These are phyloP conservation scores for Malacosoma neustria DNA, from an alignment of 2,888 invertebrate genomes.

Conservation along the genomic window DNA sequence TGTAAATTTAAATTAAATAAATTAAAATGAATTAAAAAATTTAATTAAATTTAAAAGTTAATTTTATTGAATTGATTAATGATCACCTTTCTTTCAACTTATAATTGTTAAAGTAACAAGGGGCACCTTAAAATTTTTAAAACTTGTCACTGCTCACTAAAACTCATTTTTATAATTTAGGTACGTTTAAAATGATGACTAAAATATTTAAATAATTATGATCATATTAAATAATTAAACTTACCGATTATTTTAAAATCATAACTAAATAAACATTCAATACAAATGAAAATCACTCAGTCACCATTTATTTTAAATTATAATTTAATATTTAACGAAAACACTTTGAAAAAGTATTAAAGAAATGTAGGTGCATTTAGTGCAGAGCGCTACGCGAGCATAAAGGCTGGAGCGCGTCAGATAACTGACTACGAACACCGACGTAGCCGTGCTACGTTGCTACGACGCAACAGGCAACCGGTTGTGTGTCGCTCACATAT, in stretches of 20 bases:
- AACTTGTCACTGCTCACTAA: no score
- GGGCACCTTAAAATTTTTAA: no score
- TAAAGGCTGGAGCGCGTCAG: constrained; percentile 46
- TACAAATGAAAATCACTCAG: constrained; percentile 12
- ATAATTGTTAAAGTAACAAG: no score
- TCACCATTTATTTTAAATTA: neutral
- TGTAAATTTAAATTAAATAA: no score
- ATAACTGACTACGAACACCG: constrained; percentile 28
- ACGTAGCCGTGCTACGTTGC: constrained; percentile 31
- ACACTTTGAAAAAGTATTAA: constrained; percentile 7
- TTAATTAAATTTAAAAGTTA: no score
- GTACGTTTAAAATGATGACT: no score
- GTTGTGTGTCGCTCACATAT: neutral
- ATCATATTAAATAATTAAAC: neutral
- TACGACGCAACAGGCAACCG: constrained; percentile 56
- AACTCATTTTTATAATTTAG: no score
- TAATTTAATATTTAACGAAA: neutral
- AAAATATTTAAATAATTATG: no score
- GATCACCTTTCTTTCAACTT: no score
- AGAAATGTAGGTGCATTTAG: constrained; percentile 36
- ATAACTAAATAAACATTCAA: neutral
- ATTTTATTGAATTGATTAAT: no score
- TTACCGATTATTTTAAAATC: neutral
- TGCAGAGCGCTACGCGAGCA: constrained; percentile 43
- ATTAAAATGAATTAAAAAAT: no score